phyloP scores from a whole-genome alignment of 2,888 invertebrate genomes.

The Scaptomyza tumidula region DNA sequence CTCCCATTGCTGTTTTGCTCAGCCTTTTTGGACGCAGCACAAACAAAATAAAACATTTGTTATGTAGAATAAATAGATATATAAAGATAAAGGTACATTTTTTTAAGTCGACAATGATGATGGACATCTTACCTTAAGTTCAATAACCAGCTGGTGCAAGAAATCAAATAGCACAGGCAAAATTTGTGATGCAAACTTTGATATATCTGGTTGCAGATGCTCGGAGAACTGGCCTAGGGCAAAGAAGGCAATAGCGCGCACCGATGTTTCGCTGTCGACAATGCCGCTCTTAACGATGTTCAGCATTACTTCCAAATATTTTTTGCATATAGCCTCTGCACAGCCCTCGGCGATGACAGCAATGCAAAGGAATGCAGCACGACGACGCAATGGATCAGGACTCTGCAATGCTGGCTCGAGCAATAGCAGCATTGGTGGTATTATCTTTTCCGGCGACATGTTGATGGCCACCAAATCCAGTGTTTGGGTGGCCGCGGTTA shows the following conservation, averaged over 20 bases:
- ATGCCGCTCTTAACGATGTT: conserved; percentile 90
- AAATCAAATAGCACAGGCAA: conserved; percentile 90
- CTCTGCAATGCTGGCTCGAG: conserved; percentile 88
- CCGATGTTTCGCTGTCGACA: conserved; percentile 87
- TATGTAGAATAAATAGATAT: conserved; percentile 17
- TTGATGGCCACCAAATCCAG: conserved; percentile 90
- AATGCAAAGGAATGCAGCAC: conserved; percentile 90
- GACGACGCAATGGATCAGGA: conserved; percentile 87
- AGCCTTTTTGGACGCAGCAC: conserved; percentile 58
- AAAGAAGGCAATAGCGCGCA: conserved; percentile 91
- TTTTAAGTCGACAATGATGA: neutral
- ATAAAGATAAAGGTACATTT: conserved; percentile 5
- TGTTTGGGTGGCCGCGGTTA: conserved; percentile 90
- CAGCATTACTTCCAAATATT: conserved; percentile 89
- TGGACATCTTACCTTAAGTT: conserved; percentile 85
- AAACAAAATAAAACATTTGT: conserved; percentile 50
- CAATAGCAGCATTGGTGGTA: conserved; percentile 88
- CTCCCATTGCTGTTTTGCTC: conserved; percentile 45
- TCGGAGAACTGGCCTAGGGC: conserved; percentile 93
- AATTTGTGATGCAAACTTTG: conserved; percentile 89
- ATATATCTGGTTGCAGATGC: conserved; percentile 91
- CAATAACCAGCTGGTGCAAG: conserved; percentile 87
- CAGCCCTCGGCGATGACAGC: conserved; percentile 92
- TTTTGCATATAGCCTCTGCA: conserved; percentile 89
- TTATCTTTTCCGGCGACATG: conserved; percentile 90